Conservation (phyloP, 2,797 vertebrate species). For the Pelobates cultripes region DNA sequence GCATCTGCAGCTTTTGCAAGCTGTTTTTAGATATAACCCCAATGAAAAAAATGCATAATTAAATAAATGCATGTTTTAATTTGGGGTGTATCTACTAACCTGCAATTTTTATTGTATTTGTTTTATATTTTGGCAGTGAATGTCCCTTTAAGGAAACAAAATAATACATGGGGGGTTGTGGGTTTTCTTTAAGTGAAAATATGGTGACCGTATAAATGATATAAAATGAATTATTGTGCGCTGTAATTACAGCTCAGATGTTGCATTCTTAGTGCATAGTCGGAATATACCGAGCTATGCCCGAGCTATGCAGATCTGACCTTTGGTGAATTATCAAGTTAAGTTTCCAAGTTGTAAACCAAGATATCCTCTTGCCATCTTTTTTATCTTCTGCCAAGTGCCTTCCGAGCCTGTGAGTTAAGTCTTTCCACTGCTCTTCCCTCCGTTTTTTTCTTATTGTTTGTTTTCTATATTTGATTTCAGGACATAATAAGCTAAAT, state of each 20-base stretch:
- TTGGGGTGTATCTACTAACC: too few species aligned
- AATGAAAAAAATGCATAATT: too few species aligned
- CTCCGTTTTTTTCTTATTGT: neutral
- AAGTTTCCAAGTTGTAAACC: slow-evolving; percentile 19
- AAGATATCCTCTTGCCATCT: slow-evolving; percentile 13
- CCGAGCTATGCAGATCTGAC: neutral
- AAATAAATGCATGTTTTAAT: too few species aligned
- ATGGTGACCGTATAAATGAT: too few species aligned
- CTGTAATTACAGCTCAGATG: neutral
- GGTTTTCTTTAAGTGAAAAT: too few species aligned
- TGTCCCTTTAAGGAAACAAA: too few species aligned
- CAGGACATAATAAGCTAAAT: neutral
- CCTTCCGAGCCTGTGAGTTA: neutral
- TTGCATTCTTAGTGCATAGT: neutral
- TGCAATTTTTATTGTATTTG: too few species aligned
- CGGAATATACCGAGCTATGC: neutral
- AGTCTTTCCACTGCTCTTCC: slow-evolving; percentile 6
- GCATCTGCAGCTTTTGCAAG: too few species aligned
- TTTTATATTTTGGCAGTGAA: too few species aligned
- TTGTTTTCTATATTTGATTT: neutral
- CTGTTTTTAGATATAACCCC: too few species aligned
- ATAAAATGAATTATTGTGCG: too few species aligned
- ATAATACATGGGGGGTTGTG: too few species aligned
- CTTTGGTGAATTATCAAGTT: neutral
- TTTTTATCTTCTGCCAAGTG: slow-evolving; percentile 14